These are phyloP conservation scores for Xenopus borealis DNA, from an alignment of 2,113 vertebrate species.

Conservation along the genomic window DNA sequence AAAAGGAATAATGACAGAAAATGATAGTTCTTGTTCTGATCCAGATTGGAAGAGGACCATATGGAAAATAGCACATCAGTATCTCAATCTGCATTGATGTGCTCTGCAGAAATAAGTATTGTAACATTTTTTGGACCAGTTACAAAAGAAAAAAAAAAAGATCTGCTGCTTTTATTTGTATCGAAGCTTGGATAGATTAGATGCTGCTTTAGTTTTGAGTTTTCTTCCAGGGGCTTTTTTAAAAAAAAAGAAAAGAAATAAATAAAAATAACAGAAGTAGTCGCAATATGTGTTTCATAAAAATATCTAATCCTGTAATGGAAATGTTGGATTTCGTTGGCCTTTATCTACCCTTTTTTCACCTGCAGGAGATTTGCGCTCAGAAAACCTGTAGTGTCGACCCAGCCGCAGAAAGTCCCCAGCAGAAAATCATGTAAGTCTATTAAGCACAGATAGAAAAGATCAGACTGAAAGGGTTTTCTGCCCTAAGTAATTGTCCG, in stretches of 20 bases:
- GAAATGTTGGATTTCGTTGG: conserved; percentile 72
- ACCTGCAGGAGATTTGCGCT: conserved; percentile 82
- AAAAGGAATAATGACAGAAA: conserved; percentile 78
- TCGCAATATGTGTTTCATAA: conserved; percentile 61
- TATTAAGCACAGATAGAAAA: conserved; percentile 49
- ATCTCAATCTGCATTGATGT: conserved; percentile 60
- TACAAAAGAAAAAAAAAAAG: conserved; percentile 38
- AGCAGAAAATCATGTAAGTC: conserved; percentile 90
- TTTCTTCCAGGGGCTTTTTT: neutral
- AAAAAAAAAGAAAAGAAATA: conserved; percentile 18
- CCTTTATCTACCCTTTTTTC: conserved; percentile 53
- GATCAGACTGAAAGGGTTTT: neutral
- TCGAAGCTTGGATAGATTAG: conserved; percentile 50
- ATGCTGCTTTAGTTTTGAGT: neutral
- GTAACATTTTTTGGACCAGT: conserved; percentile 58
- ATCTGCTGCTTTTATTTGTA: conserved; percentile 52
- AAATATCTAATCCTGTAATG: conserved; percentile 54
- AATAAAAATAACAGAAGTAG: conserved; percentile 43
- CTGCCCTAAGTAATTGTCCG: neutral
- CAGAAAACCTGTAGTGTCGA: conserved; percentile 67
- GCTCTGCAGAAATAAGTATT: conserved; percentile 57
- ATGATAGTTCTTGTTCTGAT: conserved; percentile 69
- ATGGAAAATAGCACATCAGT: conserved; percentile 74
- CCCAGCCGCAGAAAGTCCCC: conserved; percentile 76
- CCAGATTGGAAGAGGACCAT: conserved; percentile 66